Evolutionary conservation across 2,113 vertebrate species (phyloP).

Genomic region (Rissa tridactyla): DNA sequence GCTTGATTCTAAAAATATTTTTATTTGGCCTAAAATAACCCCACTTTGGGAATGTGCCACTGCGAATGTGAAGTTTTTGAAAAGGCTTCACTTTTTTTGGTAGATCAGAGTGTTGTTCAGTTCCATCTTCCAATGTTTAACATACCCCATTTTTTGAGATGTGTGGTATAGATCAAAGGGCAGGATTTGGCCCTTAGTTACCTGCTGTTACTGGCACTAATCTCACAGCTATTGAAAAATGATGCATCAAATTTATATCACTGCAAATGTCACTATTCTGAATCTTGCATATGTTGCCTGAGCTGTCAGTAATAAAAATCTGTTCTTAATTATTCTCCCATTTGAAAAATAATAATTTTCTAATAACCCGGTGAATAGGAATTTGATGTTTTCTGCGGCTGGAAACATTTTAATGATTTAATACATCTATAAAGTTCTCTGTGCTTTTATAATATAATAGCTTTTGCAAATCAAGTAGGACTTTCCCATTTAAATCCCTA

Average conservation of each 20-base stretch:
- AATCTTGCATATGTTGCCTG: slow-evolving; percentile 28
- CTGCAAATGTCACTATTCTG: slow-evolving; percentile 44
- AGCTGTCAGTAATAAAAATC: slow-evolving; percentile 53
- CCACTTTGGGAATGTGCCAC: background rate
- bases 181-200: slow-evolving; percentile 11
- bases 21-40: slow-evolving; percentile 34
- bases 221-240: slow-evolving; percentile 22
- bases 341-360: slow-evolving; percentile 18
- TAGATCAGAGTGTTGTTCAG: background rate
- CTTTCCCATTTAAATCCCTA: background rate
- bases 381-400: slow-evolving; percentile 14
- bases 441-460: background rate
- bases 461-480: background rate
- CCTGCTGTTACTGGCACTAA: slow-evolving; percentile 17
- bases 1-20: slow-evolving; percentile 34
- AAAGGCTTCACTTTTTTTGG: background rate
- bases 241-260: slow-evolving; percentile 26
- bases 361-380: background rate
- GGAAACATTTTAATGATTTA: background rate
- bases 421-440: background rate
- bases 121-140: background rate
- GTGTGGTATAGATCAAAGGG: background rate
- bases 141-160: background rate
- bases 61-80: background rate
- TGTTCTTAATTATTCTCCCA: slow-evolving; percentile 36